These are phyloP conservation scores for Calephelis perditalis DNA, from an alignment of 2,888 invertebrate species.

Conservation along the genomic window DNA sequence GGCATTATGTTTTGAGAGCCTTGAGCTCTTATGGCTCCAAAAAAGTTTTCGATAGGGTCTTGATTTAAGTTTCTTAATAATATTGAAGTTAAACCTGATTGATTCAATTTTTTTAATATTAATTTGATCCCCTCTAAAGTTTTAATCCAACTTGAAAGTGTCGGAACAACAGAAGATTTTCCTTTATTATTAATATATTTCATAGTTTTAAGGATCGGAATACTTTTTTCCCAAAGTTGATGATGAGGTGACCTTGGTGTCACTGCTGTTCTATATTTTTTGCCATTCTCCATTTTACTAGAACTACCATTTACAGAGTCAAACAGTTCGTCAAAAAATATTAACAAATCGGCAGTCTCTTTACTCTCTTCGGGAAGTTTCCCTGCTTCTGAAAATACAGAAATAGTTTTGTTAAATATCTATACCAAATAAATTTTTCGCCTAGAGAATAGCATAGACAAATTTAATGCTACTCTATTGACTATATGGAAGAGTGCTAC, in stretches of 20 bases:
- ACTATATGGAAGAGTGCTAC: too few relatives aligned
- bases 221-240: slow-evolving; percentile 15
- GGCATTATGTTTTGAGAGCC: slow-evolving; percentile 24
- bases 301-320: slow-evolving; percentile 22
- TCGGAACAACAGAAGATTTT: slow-evolving; percentile 21
- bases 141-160: slow-evolving; percentile 26
- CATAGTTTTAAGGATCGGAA: slow-evolving; percentile 21
- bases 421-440: too few relatives aligned
- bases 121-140: slow-evolving; percentile 20
- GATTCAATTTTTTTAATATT: slow-evolving; percentile 8
- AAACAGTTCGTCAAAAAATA: slow-evolving; percentile 22
- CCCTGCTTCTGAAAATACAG: slow-evolving; percentile 17
- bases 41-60: slow-evolving; percentile 20
- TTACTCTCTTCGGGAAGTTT: slow-evolving; percentile 17
- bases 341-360: slow-evolving; percentile 22
- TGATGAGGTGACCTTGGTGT: slow-evolving; percentile 23
- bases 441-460: too few relatives aligned
- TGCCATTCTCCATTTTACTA: slow-evolving; percentile 13
- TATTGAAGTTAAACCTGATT: slow-evolving; percentile 16
- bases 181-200: slow-evolving; percentile 15
- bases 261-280: slow-evolving; percentile 17
- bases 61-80: slow-evolving; percentile 24
- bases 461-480: too few relatives aligned
- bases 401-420: too few relatives aligned
- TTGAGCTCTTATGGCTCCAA: slow-evolving; percentile 26